Evolutionary conservation across 2,888 invertebrate species (phyloP), one percentile per base, ranked within the genome.

Genomic region (Lysandra coridon): DNA sequence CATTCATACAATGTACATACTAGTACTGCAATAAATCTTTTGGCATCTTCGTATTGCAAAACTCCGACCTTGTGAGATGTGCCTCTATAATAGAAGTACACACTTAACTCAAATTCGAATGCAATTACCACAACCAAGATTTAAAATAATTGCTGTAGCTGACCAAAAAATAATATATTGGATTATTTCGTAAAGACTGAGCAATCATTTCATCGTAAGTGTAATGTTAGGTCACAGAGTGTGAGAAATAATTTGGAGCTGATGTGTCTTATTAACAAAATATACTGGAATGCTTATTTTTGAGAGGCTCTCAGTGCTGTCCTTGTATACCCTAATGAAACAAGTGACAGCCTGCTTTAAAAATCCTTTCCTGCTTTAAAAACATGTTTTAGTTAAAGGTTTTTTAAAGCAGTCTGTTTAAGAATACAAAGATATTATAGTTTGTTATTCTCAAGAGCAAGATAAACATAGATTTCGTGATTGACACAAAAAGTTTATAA

Each of bases 51-150:
- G 30, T 12, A 76, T 76, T 76, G 53, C 57, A 57, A 76, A 76
- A 76, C 76, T 4, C 14, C 57, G 49, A 76, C 76, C 76, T 76
- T 76, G 76, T 23, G 49, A 75, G 74, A 57, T 33, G 57, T 57
- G 17, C 23, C 33, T 76, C 49, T 76, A 76, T 76, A 53, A 76
- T 76, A 53, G 49, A 30, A 74, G 74, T 49, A 74, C 49, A 23
- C 49, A 74, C 44, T 74, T 30, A 74, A n/a, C n/a, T 73, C 10
- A n/a, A 74, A 76, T 57, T 33, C 53, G 49, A 76, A 53, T 12
- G 76, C 49, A 76, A 76, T 53, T 12, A 53, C 53, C 23, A 5
- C 73, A 4, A 49, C 73, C n/a, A 33, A 69, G 33, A 33, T 12
- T 69, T 69, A 14, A 69, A 5, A 69, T 69, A 69, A 69, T 69